Evolutionary conservation across 2,797 vertebrate species (phyloP).

Genomic region (Phrynocephalus guinanensis): DNA sequence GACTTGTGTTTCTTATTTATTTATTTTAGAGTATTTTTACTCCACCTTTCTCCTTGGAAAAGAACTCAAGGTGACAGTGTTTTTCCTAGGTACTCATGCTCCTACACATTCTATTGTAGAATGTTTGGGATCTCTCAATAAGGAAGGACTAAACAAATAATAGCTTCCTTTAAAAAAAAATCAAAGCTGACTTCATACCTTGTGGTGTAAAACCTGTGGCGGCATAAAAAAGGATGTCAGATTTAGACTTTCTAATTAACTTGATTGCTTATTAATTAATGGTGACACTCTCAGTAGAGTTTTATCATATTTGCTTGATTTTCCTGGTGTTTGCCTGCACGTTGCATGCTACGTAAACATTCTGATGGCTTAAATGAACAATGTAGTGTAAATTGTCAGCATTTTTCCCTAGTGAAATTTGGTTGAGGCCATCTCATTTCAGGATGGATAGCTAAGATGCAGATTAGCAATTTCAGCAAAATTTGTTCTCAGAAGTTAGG

Average conservation of each 20-base stretch:
- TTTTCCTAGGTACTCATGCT: too few relatives aligned
- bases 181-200: not conserved
- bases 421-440: not conserved
- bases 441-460: not conserved
- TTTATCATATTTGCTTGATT: not conserved
- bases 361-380: conserved; percentile 49
- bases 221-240: not conserved
- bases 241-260: not conserved
- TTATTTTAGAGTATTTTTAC: too few relatives aligned
- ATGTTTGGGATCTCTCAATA: not conserved
- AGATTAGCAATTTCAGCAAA: conserved; percentile 37
- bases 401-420: conserved; percentile 38
- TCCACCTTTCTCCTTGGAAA: too few relatives aligned
- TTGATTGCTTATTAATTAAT: not conserved
- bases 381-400: conserved; percentile 31
- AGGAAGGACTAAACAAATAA: not conserved
- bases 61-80: too few relatives aligned
- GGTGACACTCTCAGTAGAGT: not conserved
- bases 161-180: not conserved
- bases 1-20: too few relatives aligned
- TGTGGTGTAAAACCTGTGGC: not conserved
- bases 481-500: conserved; percentile 12
- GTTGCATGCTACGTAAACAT: conserved; percentile 25
- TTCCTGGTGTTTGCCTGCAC: conserved; percentile 16
- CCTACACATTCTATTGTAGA: not conserved